Percentiles rank a stretch among this genome's conserved stretches.
These are phyloP conservation scores for Drosophila mauritiana DNA, from an alignment of 1,140 invertebrate species.

Conservation along the genomic window DNA sequence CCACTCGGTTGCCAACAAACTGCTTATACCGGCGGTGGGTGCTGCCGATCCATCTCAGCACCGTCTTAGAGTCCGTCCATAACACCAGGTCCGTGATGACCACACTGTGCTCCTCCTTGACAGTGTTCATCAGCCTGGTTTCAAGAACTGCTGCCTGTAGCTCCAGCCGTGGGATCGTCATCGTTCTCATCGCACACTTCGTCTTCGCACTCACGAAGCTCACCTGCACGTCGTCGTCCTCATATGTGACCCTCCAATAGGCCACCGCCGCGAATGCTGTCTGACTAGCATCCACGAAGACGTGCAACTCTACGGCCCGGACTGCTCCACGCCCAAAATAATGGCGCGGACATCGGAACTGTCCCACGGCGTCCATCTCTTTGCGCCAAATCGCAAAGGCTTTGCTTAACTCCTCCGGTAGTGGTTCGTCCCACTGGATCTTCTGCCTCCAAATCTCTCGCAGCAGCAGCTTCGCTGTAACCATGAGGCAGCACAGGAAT, in stretches of 20 bases:
- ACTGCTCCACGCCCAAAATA: background rate
- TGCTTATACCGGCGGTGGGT: constrained; percentile 17
- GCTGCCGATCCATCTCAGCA: background rate
- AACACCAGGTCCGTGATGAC: background rate
- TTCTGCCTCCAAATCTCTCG: constrained; percentile 5
- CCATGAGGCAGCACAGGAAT: background rate
- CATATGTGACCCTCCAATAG: constrained; percentile 35
- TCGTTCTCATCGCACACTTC: constrained; percentile 69
- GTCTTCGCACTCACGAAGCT: constrained; percentile 56
- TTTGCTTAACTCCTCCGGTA: background rate
- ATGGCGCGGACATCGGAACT: background rate
- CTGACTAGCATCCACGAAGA: constrained; percentile 32
- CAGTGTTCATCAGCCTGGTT: constrained; percentile 50
- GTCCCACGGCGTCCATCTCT: constrained; percentile 5
- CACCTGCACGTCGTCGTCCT: background rate
- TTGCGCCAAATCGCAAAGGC: background rate
- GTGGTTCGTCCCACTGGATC: constrained; percentile 10
- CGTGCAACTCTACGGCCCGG: constrained; percentile 14
- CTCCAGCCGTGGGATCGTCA: constrained; percentile 84
- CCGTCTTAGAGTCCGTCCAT: too few relatives aligned
- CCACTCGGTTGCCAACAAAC: constrained; percentile 65
- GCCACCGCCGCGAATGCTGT: constrained; percentile 29
- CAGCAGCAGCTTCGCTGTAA: constrained; percentile 1
- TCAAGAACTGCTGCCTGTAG: constrained; percentile 83
- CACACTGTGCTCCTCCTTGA: constrained; percentile 5